phyloP scores from a whole-genome alignment of 2,113 vertebrate species.

The Alligator sinensis region DNA sequence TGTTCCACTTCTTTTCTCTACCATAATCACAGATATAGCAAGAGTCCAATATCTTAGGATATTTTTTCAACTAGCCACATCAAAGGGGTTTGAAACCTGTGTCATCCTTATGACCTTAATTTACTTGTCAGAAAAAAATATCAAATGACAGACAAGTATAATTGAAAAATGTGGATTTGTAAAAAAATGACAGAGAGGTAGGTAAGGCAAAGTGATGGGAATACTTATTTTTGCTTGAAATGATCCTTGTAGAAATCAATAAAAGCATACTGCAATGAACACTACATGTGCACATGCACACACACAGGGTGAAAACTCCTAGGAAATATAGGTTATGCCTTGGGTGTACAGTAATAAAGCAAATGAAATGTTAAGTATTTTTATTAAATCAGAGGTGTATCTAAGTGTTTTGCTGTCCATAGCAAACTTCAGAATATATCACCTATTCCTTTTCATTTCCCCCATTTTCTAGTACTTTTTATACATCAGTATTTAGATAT shows the following conservation, averaged over 20 bases:
- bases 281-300: neutral
- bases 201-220: constrained; percentile 31
- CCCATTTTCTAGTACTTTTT: neutral
- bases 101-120: constrained; percentile 54
- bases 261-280: neutral
- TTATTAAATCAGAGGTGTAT: neutral
- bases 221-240: constrained; percentile 48
- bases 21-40: neutral
- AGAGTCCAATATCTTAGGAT: neutral
- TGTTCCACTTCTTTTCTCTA: neutral
- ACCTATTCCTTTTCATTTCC: neutral
- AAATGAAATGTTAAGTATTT: neutral
- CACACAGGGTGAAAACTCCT: neutral
- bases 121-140: constrained; percentile 70
- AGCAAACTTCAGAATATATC: neutral
- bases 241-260: constrained; percentile 42
- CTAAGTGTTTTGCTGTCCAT: neutral
- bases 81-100: constrained; percentile 21
- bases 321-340: neutral
- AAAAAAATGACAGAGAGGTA: constrained; percentile 44
- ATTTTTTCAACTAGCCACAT: neutral
- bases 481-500: neutral
- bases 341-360: neutral
- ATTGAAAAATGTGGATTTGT: constrained; percentile 62
- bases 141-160: constrained; percentile 38